These are phyloP conservation scores for Asteroscopus sphinx DNA, from an alignment of 2,888 invertebrate species.

Conservation along the genomic window DNA sequence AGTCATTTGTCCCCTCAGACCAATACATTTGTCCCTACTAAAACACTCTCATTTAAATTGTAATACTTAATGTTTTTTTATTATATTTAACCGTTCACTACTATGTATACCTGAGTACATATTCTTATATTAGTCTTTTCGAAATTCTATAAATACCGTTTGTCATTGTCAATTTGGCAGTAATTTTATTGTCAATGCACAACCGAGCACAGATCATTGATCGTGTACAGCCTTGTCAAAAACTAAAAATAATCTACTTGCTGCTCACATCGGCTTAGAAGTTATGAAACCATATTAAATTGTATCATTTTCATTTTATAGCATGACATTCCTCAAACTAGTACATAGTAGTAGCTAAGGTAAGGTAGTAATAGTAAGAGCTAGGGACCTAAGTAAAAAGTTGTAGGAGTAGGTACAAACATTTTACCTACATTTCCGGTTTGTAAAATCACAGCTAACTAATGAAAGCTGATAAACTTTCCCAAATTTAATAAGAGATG, in stretches of 20 bases:
- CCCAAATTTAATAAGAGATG: constrained; percentile 42
- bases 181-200: constrained; percentile 16
- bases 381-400: no score
- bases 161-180: constrained; percentile 44
- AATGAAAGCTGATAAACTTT: constrained; percentile 41
- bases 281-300: no score
- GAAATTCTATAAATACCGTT: constrained; percentile 9
- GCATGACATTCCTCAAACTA: no score
- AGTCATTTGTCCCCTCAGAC: constrained; percentile 27
- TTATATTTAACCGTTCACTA: constrained; percentile 24
- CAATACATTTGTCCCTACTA: constrained; percentile 27
- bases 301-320: no score
- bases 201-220: constrained; percentile 21
- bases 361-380: no score
- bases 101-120: constrained; percentile 19
- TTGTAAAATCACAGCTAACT: no score
- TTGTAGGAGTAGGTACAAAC: no score
- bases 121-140: constrained; percentile 14
- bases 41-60: constrained; percentile 25
- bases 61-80: no score
- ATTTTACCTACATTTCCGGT: no score
- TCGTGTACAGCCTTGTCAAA: constrained; percentile 27
- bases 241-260: constrained; percentile 7
- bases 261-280: no score
- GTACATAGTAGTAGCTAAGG: no score